Conservation (phyloP, 2,888 invertebrate genomes). For the Zygaena filipendulae region DNA sequence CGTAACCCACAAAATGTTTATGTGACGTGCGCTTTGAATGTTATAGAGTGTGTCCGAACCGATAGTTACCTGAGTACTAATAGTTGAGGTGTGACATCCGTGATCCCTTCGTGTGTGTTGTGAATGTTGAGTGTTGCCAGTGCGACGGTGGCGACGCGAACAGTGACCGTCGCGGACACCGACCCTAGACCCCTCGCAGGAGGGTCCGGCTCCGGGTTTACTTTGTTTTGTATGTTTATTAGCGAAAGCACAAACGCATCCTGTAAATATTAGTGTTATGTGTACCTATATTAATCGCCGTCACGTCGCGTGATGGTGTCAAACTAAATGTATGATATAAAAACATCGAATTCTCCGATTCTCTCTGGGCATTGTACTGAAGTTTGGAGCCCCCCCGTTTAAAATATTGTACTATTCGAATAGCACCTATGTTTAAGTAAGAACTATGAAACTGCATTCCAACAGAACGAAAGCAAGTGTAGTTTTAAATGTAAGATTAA, state of each 20-base stretch:
- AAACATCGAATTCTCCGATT: slow-evolving; percentile 56
- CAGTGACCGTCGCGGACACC: slow-evolving; percentile 16
- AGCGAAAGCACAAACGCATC: slow-evolving; percentile 62
- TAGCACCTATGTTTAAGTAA: slow-evolving; percentile 22
- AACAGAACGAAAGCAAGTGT: slow-evolving; percentile 52
- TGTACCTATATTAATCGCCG: slow-evolving; percentile 39
- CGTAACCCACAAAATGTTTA: slow-evolving; percentile 46
- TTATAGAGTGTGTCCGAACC: slow-evolving; percentile 49
- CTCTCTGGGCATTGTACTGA: slow-evolving; percentile 59
- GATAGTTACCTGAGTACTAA: slow-evolving; percentile 47
- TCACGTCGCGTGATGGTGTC: too few relatives aligned
- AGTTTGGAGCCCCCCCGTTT: slow-evolving; percentile 42
- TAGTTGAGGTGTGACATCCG: slow-evolving; percentile 38
- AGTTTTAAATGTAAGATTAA: slow-evolving; percentile 41
- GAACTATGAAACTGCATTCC: slow-evolving; percentile 61
- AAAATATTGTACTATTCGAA: slow-evolving; percentile 20
- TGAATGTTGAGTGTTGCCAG: slow-evolving; percentile 19
- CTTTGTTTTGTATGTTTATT: slow-evolving; percentile 36
- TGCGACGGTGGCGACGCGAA: neutral
- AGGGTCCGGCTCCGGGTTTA: slow-evolving; percentile 19
- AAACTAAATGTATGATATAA: slow-evolving; percentile 33
- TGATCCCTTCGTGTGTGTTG: slow-evolving; percentile 28
- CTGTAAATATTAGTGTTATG: slow-evolving; percentile 62
- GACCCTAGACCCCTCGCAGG: too few relatives aligned
- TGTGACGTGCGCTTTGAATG: slow-evolving; percentile 62